These are phyloP conservation scores for Parnassius apollo DNA, from an alignment of 2,888 invertebrate species.

Conservation along the genomic window DNA sequence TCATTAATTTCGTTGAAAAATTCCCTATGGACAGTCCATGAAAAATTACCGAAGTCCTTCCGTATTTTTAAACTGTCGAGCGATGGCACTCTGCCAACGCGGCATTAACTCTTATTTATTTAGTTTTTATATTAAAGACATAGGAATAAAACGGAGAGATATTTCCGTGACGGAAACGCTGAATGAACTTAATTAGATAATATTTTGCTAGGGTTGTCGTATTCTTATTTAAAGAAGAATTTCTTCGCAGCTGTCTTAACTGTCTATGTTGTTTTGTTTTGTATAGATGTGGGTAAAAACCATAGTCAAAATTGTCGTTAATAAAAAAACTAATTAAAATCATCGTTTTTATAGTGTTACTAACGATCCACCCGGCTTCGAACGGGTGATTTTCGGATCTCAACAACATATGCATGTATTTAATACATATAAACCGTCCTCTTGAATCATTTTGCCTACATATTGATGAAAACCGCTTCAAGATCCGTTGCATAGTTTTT, in stretches of 20 bases:
- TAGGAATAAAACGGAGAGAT: slow-evolving; percentile 11
- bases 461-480: no score
- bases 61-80: slow-evolving; percentile 21
- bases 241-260: no score
- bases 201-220: slow-evolving; percentile 2
- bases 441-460: no score
- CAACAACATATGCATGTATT: no score
- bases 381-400: no score
- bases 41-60: slow-evolving; percentile 23
- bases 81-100: slow-evolving; percentile 14
- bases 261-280: no score
- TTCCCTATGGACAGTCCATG: slow-evolving; percentile 20
- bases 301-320: not conserved
- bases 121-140: slow-evolving; percentile 15
- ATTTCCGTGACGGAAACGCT: slow-evolving; percentile 21
- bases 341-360: no score
- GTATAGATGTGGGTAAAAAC: not conserved
- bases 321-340: not conserved
- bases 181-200: slow-evolving; percentile 19
- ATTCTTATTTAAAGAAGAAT: no score
- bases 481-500: no score
- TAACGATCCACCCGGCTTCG: no score
- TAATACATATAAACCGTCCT: no score
- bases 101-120: slow-evolving; percentile 20
- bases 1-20: slow-evolving; percentile 13